Evolutionary conservation across 2,113 vertebrate genomes (phyloP).

Genomic region (Tauraco erythrolophus): DNA sequence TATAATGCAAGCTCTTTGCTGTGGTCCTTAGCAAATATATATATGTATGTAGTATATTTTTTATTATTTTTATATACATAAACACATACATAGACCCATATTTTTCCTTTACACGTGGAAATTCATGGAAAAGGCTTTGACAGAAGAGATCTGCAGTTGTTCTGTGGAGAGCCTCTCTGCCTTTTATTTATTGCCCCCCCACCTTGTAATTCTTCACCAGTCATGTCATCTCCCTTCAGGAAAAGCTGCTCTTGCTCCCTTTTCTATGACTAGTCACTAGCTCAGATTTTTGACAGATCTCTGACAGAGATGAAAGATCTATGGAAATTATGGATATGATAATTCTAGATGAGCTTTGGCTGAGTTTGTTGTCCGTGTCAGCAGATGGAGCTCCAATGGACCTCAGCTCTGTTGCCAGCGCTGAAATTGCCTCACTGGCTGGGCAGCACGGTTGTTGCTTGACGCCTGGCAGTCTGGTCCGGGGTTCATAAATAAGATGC

Average conservation of each 20-base stretch:
- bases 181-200: accelerated
- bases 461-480: neutral
- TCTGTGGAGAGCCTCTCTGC: neutral
- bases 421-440: neutral
- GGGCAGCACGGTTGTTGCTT: neutral
- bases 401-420: neutral
- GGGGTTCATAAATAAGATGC: neutral
- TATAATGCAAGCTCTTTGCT: neutral
- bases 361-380: neutral
- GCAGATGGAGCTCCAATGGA: constrained; percentile 51
- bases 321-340: neutral
- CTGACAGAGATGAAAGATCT: neutral
- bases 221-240: neutral
- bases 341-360: neutral
- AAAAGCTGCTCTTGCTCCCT: neutral
- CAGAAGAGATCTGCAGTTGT: neutral
- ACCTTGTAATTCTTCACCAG: neutral
- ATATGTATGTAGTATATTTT: too few relatives aligned
- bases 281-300: neutral
- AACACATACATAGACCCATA: accelerated
- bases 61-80: too few relatives aligned
- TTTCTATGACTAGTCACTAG: neutral
- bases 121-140: neutral
- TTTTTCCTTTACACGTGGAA: neutral
- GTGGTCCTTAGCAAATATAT: neutral